These are phyloP conservation scores for Elysia chlorotica DNA, from an alignment of 1,140 invertebrate genomes.

Conservation along the genomic window DNA sequence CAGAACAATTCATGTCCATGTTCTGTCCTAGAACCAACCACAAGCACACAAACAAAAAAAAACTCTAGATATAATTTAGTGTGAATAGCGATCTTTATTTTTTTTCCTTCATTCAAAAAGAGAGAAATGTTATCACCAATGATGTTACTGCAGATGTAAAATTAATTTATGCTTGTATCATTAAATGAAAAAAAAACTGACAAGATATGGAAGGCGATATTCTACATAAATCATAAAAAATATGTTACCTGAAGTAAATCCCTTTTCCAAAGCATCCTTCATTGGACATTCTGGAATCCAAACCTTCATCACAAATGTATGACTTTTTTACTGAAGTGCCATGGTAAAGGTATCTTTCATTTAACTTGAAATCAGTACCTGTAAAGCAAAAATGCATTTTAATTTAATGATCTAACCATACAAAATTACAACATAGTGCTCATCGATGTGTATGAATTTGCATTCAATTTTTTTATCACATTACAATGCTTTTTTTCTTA, in stretches of 20 bases:
- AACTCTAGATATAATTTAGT: too few relatives aligned
- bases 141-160: not conserved
- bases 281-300: conserved; percentile 45
- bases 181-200: too few relatives aligned
- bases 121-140: not conserved
- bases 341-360: conserved; percentile 47
- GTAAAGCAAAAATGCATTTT: not conserved
- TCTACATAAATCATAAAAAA: too few relatives aligned
- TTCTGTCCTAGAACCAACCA: too few relatives aligned
- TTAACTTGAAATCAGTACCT: conserved; percentile 37
- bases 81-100: too few relatives aligned
- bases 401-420: not conserved
- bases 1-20: too few relatives aligned
- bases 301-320: conserved; percentile 46
- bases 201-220: too few relatives aligned
- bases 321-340: conserved; percentile 41
- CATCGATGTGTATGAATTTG: not conserved
- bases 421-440: not conserved
- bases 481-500: not conserved
- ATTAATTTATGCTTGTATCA: too few relatives aligned
- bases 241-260: conserved; percentile 51
- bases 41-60: too few relatives aligned
- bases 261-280: conserved; percentile 52
- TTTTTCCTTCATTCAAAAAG: too few relatives aligned
- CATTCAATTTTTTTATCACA: not conserved